Conservation (phyloP, 2,888 invertebrate species). For the Gerris lacustris region DNA sequence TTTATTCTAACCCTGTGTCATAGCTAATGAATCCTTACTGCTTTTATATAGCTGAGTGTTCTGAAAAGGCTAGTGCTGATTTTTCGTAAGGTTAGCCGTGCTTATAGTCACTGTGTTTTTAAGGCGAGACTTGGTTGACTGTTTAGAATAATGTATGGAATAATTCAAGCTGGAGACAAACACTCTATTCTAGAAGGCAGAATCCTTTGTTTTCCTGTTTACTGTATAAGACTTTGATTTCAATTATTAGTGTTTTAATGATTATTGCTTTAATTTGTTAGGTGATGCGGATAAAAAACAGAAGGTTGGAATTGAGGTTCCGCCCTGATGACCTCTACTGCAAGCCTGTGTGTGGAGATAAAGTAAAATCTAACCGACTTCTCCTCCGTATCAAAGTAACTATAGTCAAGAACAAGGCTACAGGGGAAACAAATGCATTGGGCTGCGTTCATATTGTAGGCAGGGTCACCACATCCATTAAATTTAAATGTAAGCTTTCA, state of each 20-base stretch:
- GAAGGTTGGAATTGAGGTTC: constrained; percentile 60
- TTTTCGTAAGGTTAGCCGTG: too few relatives aligned
- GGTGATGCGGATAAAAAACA: constrained; percentile 45
- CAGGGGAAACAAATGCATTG: constrained; percentile 36
- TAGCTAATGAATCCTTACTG: too few relatives aligned
- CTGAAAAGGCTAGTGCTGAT: too few relatives aligned
- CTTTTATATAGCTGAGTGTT: too few relatives aligned
- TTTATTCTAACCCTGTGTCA: too few relatives aligned
- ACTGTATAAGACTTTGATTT: not conserved
- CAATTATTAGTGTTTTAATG: not conserved
- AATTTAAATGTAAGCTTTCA: constrained; percentile 46
- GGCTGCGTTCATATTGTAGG: constrained; percentile 39
- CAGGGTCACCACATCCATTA: constrained; percentile 47
- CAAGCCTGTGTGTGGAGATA: constrained; percentile 63
- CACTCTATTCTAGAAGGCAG: too few relatives aligned
- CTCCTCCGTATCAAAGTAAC: constrained; percentile 58
- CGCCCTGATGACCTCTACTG: constrained; percentile 69
- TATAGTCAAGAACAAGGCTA: constrained; percentile 37
- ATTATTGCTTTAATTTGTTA: constrained; percentile 29
- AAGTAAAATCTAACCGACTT: constrained; percentile 52
- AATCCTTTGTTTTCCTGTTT: too few relatives aligned
- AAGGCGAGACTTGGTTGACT: too few relatives aligned
- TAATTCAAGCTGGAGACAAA: too few relatives aligned
- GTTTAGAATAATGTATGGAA: too few relatives aligned
- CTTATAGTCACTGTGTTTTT: too few relatives aligned